phyloP scores from a whole-genome alignment of 2,888 invertebrate species.

The Odiellus spinosus region DNA sequence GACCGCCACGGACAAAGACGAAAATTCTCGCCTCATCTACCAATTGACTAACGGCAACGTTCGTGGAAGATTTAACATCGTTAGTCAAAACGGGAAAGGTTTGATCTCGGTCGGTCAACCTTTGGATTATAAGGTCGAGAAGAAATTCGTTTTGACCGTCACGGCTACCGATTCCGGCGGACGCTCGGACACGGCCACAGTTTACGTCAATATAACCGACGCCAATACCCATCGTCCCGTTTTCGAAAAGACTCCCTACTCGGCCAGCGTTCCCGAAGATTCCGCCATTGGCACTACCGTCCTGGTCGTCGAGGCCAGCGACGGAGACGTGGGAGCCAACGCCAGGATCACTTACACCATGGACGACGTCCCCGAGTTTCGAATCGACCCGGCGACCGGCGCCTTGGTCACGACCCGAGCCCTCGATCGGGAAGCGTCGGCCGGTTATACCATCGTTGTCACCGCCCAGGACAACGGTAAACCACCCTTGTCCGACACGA shows the following conservation, averaged over 20 bases:
- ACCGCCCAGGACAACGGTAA: constrained; percentile 84
- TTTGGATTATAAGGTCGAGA: constrained; percentile 80
- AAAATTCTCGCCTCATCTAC: constrained; percentile 45
- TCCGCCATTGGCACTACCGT: constrained; percentile 81
- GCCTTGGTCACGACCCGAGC: constrained; percentile 71
- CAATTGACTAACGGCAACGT: constrained; percentile 30
- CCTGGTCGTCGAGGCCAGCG: constrained; percentile 74
- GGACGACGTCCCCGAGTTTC: constrained; percentile 42
- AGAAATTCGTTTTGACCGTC: constrained; percentile 55
- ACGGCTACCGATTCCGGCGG: constrained; percentile 82
- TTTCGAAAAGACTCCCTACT: constrained; percentile 84
- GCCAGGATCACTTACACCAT: constrained; percentile 44
- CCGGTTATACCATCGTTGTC: constrained; percentile 71
- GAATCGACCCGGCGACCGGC: constrained; percentile 82
- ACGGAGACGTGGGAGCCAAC: constrained; percentile 87
- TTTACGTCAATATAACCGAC: constrained; percentile 73
- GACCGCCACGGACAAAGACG: constrained; percentile 76
- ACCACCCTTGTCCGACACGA: constrained; percentile 78
- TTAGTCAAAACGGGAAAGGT: constrained; percentile 37
- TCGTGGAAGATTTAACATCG: constrained; percentile 40
- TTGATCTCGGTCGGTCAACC: constrained; percentile 64
- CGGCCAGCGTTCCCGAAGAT: constrained; percentile 77
- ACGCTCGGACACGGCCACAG: constrained; percentile 67
- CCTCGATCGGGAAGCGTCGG: constrained; percentile 64
- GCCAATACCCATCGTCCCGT: constrained; percentile 86